These are phyloP conservation scores for Chrosomus eos DNA, from an alignment of 2,797 vertebrate genomes.

Conservation along the genomic window DNA sequence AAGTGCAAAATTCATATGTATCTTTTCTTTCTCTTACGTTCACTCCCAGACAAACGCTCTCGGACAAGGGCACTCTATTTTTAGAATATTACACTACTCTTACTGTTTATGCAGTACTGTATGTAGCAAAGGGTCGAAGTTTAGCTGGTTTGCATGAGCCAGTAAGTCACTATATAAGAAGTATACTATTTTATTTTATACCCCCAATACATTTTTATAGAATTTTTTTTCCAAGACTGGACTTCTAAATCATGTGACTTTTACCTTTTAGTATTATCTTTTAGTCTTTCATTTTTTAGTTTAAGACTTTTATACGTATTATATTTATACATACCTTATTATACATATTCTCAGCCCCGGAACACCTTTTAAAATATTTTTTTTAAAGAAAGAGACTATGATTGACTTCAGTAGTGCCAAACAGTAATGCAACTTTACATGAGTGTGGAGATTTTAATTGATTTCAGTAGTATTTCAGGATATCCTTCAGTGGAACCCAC, in stretches of 20 bases:
- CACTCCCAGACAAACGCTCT: not conserved
- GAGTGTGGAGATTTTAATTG: slow-evolving; percentile 72
- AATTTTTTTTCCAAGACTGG: no score
- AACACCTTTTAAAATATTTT: no score
- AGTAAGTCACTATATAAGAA: not conserved
- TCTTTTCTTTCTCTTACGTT: not conserved
- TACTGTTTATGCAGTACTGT: not conserved
- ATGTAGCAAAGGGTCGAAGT: not conserved
- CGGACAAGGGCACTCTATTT: not conserved
- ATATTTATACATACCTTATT: no score
- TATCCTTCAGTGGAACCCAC: slow-evolving; percentile 63
- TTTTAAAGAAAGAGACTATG: slow-evolving; percentile 64
- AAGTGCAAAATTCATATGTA: not conserved
- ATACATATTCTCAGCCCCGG: no score
- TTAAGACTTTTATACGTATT: no score
- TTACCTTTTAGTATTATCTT: no score
- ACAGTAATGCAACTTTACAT: slow-evolving; percentile 76
- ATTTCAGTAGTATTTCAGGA: slow-evolving; percentile 77
- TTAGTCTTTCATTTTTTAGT: no score
- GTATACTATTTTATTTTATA: no score
- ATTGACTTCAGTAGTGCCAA: slow-evolving; percentile 73
- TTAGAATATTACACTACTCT: not conserved
- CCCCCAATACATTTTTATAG: no score
- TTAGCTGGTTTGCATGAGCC: not conserved
- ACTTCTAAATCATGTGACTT: no score